A percentile compares a stretch with the other conserved stretches of the same genome.
Evolutionary conservation across 2,113 vertebrate species (phyloP).

Genomic region (Vidua chalybeata): DNA sequence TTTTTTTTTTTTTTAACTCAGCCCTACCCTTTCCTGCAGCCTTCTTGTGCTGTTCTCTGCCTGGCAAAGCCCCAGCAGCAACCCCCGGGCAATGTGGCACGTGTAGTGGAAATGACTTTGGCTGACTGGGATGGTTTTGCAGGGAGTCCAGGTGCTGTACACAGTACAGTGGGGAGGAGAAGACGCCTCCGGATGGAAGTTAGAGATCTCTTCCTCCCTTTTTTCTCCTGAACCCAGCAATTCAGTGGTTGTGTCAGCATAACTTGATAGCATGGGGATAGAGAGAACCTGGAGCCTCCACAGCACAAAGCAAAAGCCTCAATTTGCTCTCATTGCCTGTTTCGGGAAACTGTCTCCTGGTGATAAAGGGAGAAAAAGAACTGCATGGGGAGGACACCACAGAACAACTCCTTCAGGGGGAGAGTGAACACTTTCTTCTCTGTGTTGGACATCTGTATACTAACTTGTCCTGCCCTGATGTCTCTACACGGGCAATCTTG

Average conservation of each 20-base stretch:
- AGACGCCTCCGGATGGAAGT: background rate
- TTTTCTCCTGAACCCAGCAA: background rate
- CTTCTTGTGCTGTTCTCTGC: background rate
- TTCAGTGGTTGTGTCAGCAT: background rate
- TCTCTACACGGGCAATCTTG: background rate
- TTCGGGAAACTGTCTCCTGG: background rate
- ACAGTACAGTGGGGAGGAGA: background rate
- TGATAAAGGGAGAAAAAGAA: background rate
- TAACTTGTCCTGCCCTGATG: background rate
- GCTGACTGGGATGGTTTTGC: background rate
- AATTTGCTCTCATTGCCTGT: background rate
- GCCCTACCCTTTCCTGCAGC: background rate
- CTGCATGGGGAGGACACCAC: background rate
- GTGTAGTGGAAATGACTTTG: background rate
- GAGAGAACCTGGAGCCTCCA: background rate
- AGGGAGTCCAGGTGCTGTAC: background rate
- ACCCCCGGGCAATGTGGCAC: background rate
- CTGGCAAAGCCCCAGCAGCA: conserved; percentile 11
- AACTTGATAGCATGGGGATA: background rate
- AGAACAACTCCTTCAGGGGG: background rate
- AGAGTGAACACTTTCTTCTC: background rate
- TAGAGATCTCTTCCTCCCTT: background rate
- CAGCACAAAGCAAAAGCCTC: background rate
- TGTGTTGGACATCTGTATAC: background rate
- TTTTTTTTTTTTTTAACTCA: background rate